Conservation (phyloP, 2,888 invertebrate genomes). For the Leptothorax acervorum region DNA sequence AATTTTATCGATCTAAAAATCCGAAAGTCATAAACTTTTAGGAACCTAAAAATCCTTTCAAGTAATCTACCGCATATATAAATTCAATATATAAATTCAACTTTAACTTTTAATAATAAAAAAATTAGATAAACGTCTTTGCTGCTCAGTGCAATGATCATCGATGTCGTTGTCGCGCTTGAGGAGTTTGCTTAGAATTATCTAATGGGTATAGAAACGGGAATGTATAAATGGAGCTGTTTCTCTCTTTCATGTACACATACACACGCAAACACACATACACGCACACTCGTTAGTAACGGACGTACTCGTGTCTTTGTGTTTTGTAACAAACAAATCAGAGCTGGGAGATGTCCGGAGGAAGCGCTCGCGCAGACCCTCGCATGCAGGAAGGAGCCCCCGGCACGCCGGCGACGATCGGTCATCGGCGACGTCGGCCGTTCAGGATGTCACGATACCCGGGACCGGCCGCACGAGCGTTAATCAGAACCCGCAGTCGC, state of each 20-base stretch:
- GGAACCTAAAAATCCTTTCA: not conserved
- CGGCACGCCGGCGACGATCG: slow-evolving; percentile 76
- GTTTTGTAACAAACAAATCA: slow-evolving; percentile 79
- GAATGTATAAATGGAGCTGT: slow-evolving; percentile 11
- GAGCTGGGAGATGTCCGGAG: slow-evolving; percentile 84
- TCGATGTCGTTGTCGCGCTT: slow-evolving; percentile 50
- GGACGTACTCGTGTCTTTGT: slow-evolving; percentile 71
- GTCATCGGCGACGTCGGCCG: slow-evolving; percentile 55
- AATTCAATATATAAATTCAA: not conserved
- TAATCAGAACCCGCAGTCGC: slow-evolving; percentile 29
- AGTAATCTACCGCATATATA: not conserved
- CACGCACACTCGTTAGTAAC: slow-evolving; percentile 66
- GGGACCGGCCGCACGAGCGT: slow-evolving; percentile 56
- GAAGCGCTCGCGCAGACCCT: slow-evolving; percentile 84
- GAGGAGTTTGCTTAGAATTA: slow-evolving; percentile 54
- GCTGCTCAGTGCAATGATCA: slow-evolving; percentile 37
- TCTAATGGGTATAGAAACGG: slow-evolving; percentile 20
- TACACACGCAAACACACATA: not conserved
- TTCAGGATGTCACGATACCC: slow-evolving; percentile 60
- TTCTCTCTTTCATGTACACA: not conserved
- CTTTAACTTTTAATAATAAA: not conserved
- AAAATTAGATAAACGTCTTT: not conserved
- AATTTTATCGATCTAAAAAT: not conserved
- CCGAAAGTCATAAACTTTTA: not conserved
- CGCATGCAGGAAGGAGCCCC: slow-evolving; percentile 83